These are phyloP conservation scores for Caenorhabditis inopinata DNA, from an alignment of 1,140 invertebrate species.

Conservation along the genomic window DNA sequence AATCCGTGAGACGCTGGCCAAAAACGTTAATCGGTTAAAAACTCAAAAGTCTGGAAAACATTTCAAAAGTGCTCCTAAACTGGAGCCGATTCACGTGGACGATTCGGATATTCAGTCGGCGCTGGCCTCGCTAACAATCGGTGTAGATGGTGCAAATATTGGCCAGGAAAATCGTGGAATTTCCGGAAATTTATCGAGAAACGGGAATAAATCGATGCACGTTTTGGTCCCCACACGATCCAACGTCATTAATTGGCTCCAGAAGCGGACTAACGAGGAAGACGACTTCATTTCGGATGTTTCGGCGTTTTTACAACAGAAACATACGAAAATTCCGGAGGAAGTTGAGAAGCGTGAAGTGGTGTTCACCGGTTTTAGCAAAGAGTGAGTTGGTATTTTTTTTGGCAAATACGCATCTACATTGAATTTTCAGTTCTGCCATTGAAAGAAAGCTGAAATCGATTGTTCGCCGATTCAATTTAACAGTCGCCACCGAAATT, in stretches of 20 bases:
- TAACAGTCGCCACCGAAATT: background rate
- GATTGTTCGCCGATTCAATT: background rate
- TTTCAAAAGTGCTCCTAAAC: too few species aligned
- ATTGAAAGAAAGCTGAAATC: background rate
- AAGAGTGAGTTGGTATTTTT: background rate
- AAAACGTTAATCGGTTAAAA: background rate
- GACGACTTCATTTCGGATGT: conserved; percentile 15
- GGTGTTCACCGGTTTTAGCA: conserved; percentile 3
- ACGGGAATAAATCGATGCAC: too few species aligned
- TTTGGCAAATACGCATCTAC: background rate
- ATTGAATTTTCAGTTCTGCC: background rate
- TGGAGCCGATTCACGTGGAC: background rate
- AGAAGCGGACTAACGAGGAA: background rate
- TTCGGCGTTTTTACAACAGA: background rate
- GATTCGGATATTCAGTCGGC: conserved; percentile 21
- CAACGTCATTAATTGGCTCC: background rate
- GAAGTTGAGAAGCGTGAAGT: background rate
- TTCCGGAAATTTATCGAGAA: too few species aligned
- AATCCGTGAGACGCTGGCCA: background rate
- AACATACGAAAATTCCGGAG: background rate
- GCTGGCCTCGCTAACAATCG: background rate
- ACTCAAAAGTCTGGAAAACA: background rate
- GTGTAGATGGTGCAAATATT: too few species aligned
- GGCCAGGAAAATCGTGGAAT: too few species aligned
- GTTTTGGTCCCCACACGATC: background rate